These are phyloP conservation scores for Pammene fasciana DNA, from an alignment of 2,888 invertebrate species.

Conservation along the genomic window DNA sequence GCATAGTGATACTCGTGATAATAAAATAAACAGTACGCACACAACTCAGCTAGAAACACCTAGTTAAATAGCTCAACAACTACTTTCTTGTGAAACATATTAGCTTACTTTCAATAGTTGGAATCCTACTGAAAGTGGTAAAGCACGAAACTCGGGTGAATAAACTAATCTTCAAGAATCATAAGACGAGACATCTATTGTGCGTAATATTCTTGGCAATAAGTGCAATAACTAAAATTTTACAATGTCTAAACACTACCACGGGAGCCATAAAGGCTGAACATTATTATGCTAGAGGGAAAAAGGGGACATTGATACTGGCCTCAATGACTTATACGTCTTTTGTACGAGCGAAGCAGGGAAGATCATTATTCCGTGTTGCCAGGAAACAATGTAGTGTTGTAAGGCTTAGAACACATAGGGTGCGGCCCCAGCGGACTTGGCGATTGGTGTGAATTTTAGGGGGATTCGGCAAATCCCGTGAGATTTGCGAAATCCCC, in stretches of 20 bases:
- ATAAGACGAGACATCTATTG: too few relatives aligned
- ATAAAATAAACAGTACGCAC: too few relatives aligned
- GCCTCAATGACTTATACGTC: conserved; percentile 2
- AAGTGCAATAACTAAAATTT: conserved; percentile 31
- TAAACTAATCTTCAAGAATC: too few relatives aligned
- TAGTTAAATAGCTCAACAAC: too few relatives aligned
- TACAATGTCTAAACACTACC: conserved; percentile 34
- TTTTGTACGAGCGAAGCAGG: background rate
- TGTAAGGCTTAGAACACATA: conserved; percentile 23
- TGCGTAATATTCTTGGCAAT: too few relatives aligned
- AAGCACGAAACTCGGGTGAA: too few relatives aligned
- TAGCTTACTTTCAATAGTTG: too few relatives aligned
- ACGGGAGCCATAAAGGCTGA: conserved; percentile 23
- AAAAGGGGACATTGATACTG: conserved; percentile 1
- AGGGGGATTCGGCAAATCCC: background rate
- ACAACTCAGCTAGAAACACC: too few relatives aligned
- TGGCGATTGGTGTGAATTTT: background rate
- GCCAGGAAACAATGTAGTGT: conserved; percentile 26
- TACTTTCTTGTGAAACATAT: too few relatives aligned
- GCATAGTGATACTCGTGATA: too few relatives aligned
- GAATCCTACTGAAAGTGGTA: too few relatives aligned
- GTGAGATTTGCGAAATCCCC: background rate
- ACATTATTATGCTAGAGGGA: background rate
- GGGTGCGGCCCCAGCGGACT: conserved; percentile 4
- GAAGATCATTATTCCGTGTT: conserved; percentile 25